Evolutionary conservation across 2,797 vertebrate genomes (phyloP).

Genomic region (Notolabrus celidotus): DNA sequence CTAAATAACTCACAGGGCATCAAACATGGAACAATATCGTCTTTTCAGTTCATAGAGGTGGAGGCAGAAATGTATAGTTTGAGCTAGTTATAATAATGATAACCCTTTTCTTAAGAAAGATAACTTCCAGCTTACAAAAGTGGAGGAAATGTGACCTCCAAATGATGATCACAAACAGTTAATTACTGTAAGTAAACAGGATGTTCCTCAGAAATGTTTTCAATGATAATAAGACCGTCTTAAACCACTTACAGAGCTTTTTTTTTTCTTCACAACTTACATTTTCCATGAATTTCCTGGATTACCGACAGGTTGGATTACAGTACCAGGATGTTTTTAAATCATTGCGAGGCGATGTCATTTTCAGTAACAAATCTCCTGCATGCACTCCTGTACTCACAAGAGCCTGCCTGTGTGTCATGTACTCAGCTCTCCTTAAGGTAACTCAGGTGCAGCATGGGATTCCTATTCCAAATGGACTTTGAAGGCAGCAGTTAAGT

Average conservation of each 20-base stretch:
- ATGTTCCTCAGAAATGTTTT: too few relatives aligned
- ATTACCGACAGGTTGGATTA: conserved; percentile 10
- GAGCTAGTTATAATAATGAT: neutral
- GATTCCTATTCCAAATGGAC: conserved; percentile 29
- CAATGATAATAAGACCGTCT: neutral
- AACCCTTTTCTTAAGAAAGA: too few relatives aligned
- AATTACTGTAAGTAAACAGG: neutral
- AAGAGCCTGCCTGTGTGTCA: conserved; percentile 2
- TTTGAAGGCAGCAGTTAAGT: conserved; percentile 2
- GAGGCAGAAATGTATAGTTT: neutral
- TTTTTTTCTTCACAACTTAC: too few relatives aligned
- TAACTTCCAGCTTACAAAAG: too few relatives aligned
- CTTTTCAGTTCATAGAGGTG: conserved; percentile 20
- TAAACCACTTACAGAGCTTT: too few relatives aligned
- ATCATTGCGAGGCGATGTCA: neutral
- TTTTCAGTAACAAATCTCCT: conserved; percentile 34
- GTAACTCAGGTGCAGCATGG: conserved; percentile 13
- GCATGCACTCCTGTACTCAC: conserved; percentile 22
- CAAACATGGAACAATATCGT: conserved; percentile 28
- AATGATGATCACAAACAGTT: neutral
- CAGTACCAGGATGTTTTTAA: conserved; percentile 1
- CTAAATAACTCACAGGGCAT: conserved; percentile 35
- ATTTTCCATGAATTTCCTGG: conserved; percentile 18
- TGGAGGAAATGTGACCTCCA: conserved; percentile 8
- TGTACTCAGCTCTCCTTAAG: conserved; percentile 36